Base-by-base conservation (phyloP, 1,140 invertebrate genomes). In the Nasonia longicornis region DNA sequence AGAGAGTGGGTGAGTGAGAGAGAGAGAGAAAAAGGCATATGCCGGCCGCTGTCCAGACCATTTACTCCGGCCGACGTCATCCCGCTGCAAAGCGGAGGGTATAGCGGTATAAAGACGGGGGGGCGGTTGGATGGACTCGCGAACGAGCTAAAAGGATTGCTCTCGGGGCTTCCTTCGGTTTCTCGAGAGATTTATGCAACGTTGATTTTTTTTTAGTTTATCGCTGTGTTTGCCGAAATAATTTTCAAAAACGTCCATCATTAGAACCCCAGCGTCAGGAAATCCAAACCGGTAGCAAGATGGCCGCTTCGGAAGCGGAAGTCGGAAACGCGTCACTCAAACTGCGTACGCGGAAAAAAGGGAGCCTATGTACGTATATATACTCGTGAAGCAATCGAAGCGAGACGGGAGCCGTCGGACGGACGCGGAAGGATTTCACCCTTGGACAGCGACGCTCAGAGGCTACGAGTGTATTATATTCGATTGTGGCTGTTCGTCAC, bases 41-140 rank as follows among this genome's bases (percentile, higher is more conserved):
- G 90, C 89, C 87, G 90, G 83, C 90, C 90, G 89, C 88, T 91
- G 90, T 91, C 90, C 90, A 91, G 89, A 88, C 90, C 90, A 91
- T 91, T 91, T 90, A 90, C 89, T 87, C 84, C 84, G 88, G 85
- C 16, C 16, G 82, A 85, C 85, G 83, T 89, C 87, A 87, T 86
- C 52, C 48, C 11, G 26, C 12, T 45, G 70, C 69, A 20, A 73
- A n/a, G 20, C 70, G 66, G 66, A 63, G 48, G 22, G 75, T 77
- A 31, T 71, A 42, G 20, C 20, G 52, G 52, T 20, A 16, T 58
- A 58, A n/a, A 35, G 52, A 3, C 7, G 26, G 26, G 26, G n/a
- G 12, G 26, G 35, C 11, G 20, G 35, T 16, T 3, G 12, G 12
- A 63, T 29, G 73, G 52, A 66, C 31, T 64, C 74, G 20, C 31